Conservation (phyloP, 2,113 vertebrate genomes). For the Bubo bubo region DNA sequence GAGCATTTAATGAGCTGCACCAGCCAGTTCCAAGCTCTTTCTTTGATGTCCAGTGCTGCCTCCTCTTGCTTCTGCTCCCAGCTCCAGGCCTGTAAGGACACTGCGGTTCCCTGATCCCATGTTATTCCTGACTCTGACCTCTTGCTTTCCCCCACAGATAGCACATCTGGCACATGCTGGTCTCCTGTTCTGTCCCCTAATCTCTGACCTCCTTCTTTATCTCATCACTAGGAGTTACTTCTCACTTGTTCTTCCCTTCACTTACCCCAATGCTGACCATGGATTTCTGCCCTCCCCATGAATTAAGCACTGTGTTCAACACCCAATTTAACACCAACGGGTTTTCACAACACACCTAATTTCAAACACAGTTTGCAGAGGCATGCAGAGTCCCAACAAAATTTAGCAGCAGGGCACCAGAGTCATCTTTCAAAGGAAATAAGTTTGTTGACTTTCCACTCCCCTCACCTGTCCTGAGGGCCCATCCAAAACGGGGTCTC, state of each 20-base stretch:
- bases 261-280: neutral
- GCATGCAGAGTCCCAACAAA: neutral
- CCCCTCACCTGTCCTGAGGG: neutral
- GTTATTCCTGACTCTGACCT: neutral
- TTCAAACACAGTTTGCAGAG: neutral
- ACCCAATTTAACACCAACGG: accelerated
- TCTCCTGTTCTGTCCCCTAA: neutral
- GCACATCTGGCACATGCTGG: neutral
- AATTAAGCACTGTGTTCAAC: neutral
- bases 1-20: neutral
- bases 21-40: neutral
- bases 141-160: neutral
- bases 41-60: neutral
- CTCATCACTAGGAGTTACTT: neutral
- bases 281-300: neutral
- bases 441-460: neutral
- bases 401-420: neutral
- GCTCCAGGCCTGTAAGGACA: neutral
- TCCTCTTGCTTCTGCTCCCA: neutral
- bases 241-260: neutral
- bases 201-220: neutral
- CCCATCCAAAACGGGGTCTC: neutral
- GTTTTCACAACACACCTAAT: neutral
- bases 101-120: neutral
- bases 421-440: neutral